These are phyloP conservation scores for Standfussiana lucernea DNA, from an alignment of 2,888 invertebrate genomes.

Conservation along the genomic window DNA sequence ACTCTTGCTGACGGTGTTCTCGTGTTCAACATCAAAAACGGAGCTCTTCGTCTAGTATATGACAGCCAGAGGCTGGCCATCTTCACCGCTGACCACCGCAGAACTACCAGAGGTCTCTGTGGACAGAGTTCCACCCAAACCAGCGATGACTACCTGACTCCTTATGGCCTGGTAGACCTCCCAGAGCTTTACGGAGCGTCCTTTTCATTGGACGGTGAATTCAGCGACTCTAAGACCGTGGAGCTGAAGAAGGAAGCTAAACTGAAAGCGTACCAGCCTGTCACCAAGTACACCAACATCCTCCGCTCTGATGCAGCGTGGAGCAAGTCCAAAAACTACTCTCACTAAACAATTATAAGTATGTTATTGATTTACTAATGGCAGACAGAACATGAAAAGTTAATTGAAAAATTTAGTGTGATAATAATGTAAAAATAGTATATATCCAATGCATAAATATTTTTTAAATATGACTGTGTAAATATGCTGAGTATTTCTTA, in stretches of 20 bases:
- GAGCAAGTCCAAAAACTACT: slow-evolving; percentile 62
- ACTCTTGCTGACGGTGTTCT: slow-evolving; percentile 80
- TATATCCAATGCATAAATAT: background rate
- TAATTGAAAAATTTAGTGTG: background rate
- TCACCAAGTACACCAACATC: slow-evolving; percentile 74
- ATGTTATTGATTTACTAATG: background rate
- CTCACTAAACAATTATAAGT: background rate
- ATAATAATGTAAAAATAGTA: background rate
- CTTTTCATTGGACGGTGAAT: slow-evolving; percentile 88
- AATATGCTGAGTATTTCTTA: background rate
- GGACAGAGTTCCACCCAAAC: slow-evolving; percentile 91
- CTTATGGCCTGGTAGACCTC: slow-evolving; percentile 89
- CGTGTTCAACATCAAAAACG: slow-evolving; percentile 68
- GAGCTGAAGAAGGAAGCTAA: slow-evolving; percentile 83
- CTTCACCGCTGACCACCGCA: slow-evolving; percentile 85
- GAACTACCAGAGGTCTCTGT: slow-evolving; percentile 92
- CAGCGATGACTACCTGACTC: slow-evolving; percentile 91
- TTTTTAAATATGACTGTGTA: background rate
- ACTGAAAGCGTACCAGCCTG: slow-evolving; percentile 81
- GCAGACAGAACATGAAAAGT: background rate
- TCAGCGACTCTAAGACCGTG: slow-evolving; percentile 84
- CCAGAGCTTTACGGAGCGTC: slow-evolving; percentile 90
- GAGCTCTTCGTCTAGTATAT: slow-evolving; percentile 87
- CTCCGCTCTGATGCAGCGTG: slow-evolving; percentile 80
- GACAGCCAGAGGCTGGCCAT: slow-evolving; percentile 91